These are phyloP conservation scores for Eumeta japonica DNA, from an alignment of 1,140 invertebrate genomes.

Conservation along the genomic window DNA sequence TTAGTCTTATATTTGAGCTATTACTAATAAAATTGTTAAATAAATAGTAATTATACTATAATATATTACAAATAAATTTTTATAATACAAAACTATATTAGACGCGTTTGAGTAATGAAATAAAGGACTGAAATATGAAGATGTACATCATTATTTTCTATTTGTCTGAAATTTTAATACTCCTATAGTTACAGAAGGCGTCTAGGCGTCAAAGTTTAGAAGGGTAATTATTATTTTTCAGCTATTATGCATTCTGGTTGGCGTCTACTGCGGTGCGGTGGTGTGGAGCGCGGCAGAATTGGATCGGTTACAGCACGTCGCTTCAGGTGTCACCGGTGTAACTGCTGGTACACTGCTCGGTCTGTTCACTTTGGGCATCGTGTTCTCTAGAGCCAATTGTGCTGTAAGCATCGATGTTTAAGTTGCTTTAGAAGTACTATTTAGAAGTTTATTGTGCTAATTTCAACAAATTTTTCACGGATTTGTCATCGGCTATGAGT, in stretches of 20 bases:
- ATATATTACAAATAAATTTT: no score
- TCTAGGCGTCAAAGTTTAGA: no score
- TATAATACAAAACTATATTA: no score
- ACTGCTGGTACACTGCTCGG: constrained; percentile 66
- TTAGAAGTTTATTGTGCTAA: neutral
- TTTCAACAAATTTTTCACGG: neutral
- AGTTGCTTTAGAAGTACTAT: neutral
- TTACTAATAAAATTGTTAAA: no score
- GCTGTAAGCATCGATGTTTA: constrained; percentile 40
- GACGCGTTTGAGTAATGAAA: no score
- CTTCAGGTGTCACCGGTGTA: constrained; percentile 63
- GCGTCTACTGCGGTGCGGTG: constrained; percentile 58
- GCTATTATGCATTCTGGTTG: constrained; percentile 60
- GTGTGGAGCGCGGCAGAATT: constrained; percentile 64
- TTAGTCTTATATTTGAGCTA: no score
- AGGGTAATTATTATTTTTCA: no score
- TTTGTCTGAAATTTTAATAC: no score
- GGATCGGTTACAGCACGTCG: constrained; percentile 62
- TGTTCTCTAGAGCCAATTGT: constrained; percentile 64
- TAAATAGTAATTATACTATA: neutral
- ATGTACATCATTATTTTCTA: no score
- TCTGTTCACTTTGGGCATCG: constrained; percentile 66
- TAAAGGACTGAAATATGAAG: no score
- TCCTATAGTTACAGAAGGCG: neutral
- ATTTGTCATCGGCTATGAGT: neutral